Evolutionary conservation across 2,797 vertebrate species (phyloP), one percentile per base, ranked within the genome.

Genomic region (Zenarchopterus dispar): DNA sequence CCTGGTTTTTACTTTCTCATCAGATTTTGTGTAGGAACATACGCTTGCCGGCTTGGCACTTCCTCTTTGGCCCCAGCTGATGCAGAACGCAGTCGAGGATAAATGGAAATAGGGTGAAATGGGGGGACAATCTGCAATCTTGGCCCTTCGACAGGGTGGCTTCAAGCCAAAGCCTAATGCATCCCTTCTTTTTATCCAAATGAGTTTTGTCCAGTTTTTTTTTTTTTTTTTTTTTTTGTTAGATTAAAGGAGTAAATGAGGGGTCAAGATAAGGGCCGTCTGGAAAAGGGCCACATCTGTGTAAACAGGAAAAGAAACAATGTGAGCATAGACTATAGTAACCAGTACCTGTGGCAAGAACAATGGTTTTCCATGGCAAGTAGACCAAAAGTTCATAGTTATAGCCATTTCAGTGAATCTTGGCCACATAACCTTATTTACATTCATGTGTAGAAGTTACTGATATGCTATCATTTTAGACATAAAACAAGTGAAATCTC

Each of bases 91-190:
- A 63, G 82, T 70, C 23, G 57, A 77, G 69, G 82, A 84, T 82
- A 87, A 88, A 88, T 78, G 74, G 73, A 76, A 82, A 64, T 11
- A 15, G 22, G 62, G 74, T 60, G 69, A 53, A 73, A 82, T 56
- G 22, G 69, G 81, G 75, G 68, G 81, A 70, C 75, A 69, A 79
- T 74, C n/a, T 43, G 80, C 70, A 45, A 52, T 59, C 73, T 86
- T 88, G 87, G 88, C 86, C 75, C 75, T 75, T 73, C 82, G 88
- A 93, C 94, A 90, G 85, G 55, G 56, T 95, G 95, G 96, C 94
- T 52, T 26, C 65, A 82, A 80, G 93, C 96, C 95, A 96, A 78
- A 73, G 70, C 80, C 92, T 93, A 94, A 94, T 93, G 89, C 89
- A 82, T 70, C 87, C 79, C 77, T 82, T 84, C 76, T 71, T 81